Evolutionary conservation across 64 coral and sea anemone species (phyloP).

Genomic region (Montipora sp.): DNA sequence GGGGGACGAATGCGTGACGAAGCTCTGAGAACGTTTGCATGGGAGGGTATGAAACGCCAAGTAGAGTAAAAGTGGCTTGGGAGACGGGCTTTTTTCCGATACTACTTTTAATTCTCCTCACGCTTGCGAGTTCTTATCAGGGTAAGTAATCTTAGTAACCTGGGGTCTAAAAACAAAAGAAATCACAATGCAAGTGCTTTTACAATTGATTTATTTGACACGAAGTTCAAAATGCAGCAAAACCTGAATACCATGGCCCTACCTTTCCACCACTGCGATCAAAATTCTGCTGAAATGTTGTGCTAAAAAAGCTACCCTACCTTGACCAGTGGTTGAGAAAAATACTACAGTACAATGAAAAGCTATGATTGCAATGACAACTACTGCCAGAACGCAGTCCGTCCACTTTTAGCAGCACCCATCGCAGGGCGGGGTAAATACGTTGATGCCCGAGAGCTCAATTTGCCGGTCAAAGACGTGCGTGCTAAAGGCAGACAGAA

Average conservation of each 20-base stretch:
- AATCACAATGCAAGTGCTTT: background rate
- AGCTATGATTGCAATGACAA: background rate
- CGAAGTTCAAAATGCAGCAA: background rate
- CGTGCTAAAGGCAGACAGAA: background rate
- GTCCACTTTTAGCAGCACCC: background rate
- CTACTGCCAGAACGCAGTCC: background rate
- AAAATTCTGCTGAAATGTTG: background rate
- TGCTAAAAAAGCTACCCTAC: slow-evolving; percentile 19
- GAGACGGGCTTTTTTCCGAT: background rate
- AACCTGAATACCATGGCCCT: slow-evolving; percentile 41
- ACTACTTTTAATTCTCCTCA: background rate
- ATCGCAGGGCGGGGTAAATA: too few relatives aligned
- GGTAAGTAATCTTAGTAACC: too few relatives aligned
- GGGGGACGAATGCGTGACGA: too few relatives aligned
- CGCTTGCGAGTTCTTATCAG: too few relatives aligned
- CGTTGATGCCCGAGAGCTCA: too few relatives aligned
- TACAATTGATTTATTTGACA: background rate
- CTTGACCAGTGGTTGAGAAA: background rate
- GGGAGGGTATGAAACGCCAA: too few relatives aligned
- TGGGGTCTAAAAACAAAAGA: background rate
- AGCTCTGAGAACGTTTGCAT: too few relatives aligned
- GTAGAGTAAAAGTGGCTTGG: too few relatives aligned
- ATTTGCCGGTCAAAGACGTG: background rate
- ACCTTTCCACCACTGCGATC: slow-evolving; percentile 21
- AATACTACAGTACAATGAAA: background rate